Evolutionary conservation across 1,140 invertebrate genomes (phyloP).

Genomic region (Zaprionus gabonicus): DNA sequence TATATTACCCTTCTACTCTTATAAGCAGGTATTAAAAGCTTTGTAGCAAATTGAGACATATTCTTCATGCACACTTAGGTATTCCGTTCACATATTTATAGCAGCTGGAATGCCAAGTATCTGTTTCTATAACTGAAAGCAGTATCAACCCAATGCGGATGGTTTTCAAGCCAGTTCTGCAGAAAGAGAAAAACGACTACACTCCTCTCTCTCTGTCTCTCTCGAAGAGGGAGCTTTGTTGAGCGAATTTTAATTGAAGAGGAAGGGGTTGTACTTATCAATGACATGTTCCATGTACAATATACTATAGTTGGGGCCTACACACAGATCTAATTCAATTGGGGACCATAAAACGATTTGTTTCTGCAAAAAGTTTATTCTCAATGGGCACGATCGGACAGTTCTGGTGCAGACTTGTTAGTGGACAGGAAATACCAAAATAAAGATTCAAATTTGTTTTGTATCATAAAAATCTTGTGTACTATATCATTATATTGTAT

Average conservation of each 20-base stretch:
- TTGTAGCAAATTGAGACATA: neutral
- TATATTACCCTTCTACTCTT: no score
- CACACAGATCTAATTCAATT: constrained; percentile 26
- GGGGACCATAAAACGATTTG: constrained; percentile 27
- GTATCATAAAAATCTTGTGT: no score
- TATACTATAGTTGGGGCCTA: neutral
- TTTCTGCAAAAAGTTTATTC: constrained; percentile 8
- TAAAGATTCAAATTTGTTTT: no score
- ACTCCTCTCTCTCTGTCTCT: no score
- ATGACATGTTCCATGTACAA: neutral
- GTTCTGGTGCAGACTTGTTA: constrained; percentile 9
- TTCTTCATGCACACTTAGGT: neutral
- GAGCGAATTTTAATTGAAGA: constrained; percentile 20
- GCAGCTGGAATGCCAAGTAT: constrained; percentile 3
- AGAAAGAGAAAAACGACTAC: neutral
- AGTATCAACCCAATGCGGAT: constrained; percentile 8
- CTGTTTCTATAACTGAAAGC: constrained; percentile 5
- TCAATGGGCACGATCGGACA: neutral
- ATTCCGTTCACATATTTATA: constrained; percentile 2
- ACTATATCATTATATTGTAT: no score
- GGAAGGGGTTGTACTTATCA: constrained; percentile 12
- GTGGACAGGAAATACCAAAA: constrained; percentile 8
- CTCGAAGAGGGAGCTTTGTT: neutral
- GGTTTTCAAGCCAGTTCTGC: constrained; percentile 7
- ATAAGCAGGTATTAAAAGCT: neutral